Evolutionary conservation across 1,140 invertebrate genomes (phyloP).

Genomic region (Cotesia chilonis): DNA sequence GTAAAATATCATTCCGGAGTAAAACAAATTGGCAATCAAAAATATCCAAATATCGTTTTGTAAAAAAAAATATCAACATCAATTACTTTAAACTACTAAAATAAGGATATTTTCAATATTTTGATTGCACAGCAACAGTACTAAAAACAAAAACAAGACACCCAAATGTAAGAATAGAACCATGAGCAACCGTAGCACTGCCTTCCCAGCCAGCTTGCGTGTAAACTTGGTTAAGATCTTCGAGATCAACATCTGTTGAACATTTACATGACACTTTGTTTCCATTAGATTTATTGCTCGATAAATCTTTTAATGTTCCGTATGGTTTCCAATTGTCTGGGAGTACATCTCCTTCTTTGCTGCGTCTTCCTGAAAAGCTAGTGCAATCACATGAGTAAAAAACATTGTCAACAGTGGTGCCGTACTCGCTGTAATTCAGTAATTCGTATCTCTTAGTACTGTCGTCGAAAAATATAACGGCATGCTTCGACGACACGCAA

Average conservation of each 20-base stretch:
- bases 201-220: slow-evolving; percentile 84
- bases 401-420: slow-evolving; percentile 87
- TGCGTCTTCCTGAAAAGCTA: slow-evolving; percentile 52
- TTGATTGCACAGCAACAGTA: slow-evolving; percentile 51
- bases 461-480: slow-evolving; percentile 90
- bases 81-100: background rate
- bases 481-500: slow-evolving; percentile 82
- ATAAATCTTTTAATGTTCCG: slow-evolving; percentile 51
- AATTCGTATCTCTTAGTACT: slow-evolving; percentile 84
- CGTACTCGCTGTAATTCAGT: slow-evolving; percentile 91
- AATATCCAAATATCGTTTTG: too few species aligned
- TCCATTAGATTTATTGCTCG: slow-evolving; percentile 36
- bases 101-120: slow-evolving; percentile 44
- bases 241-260: slow-evolving; percentile 38
- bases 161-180: slow-evolving; percentile 84
- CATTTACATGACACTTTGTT: slow-evolving; percentile 56
- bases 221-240: slow-evolving; percentile 35
- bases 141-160: slow-evolving; percentile 86
- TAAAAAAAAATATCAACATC: slow-evolving; percentile 41
- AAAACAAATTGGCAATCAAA: too few species aligned
- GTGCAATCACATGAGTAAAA: slow-evolving; percentile 84
- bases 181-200: slow-evolving; percentile 84
- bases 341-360: slow-evolving; percentile 48
- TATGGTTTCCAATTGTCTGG: slow-evolving; percentile 52
- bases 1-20: too few species aligned